Evolutionary conservation across 23 tunicate species (phyloP).

Genomic region (Ciona savignyi): DNA sequence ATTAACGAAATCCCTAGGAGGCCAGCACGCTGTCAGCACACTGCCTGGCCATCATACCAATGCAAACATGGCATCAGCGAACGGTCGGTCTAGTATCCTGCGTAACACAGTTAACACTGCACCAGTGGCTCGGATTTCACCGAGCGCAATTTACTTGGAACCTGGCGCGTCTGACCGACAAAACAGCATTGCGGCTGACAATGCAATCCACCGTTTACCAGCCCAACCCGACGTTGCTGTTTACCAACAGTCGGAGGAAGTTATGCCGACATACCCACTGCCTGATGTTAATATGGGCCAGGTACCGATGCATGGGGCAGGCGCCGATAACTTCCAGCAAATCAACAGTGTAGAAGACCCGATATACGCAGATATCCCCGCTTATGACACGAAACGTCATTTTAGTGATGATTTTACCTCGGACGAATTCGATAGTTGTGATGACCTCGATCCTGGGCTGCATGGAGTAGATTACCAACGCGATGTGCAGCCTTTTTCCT

Average conservation of each 20-base stretch:
- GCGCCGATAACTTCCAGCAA: background rate
- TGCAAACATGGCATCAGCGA: no score
- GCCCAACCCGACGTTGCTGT: background rate
- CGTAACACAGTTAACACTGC: no score
- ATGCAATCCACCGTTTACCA: background rate
- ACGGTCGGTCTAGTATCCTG: no score
- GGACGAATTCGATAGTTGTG: slow-evolving; percentile 12
- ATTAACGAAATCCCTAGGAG: no score
- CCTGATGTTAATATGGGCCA: background rate
- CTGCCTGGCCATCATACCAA: no score
- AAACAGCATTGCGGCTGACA: no score
- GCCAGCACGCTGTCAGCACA: no score
- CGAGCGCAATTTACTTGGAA: no score
- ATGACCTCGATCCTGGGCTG: background rate
- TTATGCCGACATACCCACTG: background rate
- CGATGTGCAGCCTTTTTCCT: no score
- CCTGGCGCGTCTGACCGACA: no score
- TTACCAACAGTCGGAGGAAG: background rate
- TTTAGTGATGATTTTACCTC: slow-evolving; percentile 9
- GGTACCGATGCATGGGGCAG: background rate
- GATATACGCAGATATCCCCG: slow-evolving; percentile 25
- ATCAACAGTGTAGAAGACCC: slow-evolving; percentile 4
- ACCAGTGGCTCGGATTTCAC: no score
- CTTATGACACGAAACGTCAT: background rate
- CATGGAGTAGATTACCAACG: background rate